Evolutionary conservation across 1,140 invertebrate genomes (phyloP), one percentile per base, ranked within the genome.

Genomic region (Eciton burchellii): DNA sequence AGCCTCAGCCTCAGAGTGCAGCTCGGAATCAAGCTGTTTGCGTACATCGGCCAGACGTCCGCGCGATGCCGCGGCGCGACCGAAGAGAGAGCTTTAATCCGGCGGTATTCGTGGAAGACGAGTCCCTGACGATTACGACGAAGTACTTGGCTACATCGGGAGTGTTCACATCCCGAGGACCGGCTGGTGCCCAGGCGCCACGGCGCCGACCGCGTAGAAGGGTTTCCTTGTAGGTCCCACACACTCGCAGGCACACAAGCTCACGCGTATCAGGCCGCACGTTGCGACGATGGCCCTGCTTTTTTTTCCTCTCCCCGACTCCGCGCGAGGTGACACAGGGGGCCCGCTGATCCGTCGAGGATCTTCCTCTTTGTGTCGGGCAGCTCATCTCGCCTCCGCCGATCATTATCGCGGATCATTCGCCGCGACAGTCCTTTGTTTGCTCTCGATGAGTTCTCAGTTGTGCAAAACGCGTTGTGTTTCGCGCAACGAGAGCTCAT

Each of bases 131-230:
- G 82, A 84, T 84, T 84, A 81, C 82, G 41, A 49, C 81, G 29
- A 77, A 79, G 84, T 84, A 79, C 82, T 84, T 71, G 29, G 76
- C 71, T 35, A 43, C 81, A 65, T 65, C 60, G 72, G 65, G 45
- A 66, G 54, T 68, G 65, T 74, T 84, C 65, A 45, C 62, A 45
- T 86, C 81, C 43, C 65, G 73, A 84, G 35, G 77, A 63, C 77
- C 43, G 84, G 79, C 66, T 82, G 85, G 83, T 84, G 83, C 76
- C 89, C 87, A 93, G 93, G 93, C 92, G 93, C 93, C 93, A 93
- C 92, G 93, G 93, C 93, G 93, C 93, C 93, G 93, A 90, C 89
- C 86, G 88, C 93, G 92, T 94, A 94, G 93, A 94, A 94, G 93
- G 93, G 93, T 94, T 94, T 94, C 86, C 93, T 93, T 94, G 93